Evolutionary conservation across 2,113 vertebrate genomes (phyloP).

Genomic region (Rhea pennata): DNA sequence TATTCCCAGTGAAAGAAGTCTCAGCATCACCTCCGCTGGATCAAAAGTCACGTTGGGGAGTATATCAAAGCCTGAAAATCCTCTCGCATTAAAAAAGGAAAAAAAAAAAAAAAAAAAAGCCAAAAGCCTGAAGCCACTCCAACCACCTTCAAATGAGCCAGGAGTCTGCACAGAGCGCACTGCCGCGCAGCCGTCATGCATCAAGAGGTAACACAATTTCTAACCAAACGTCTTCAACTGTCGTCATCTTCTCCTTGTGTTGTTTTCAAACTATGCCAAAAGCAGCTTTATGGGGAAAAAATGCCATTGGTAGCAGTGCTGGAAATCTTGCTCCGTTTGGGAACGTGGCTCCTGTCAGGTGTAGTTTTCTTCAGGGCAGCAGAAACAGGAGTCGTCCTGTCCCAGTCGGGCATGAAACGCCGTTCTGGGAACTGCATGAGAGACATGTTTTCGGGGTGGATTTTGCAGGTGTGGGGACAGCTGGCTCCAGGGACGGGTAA

Average conservation of each 20-base stretch:
- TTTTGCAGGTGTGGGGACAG: background rate
- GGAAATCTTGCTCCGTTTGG: background rate
- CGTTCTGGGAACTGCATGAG: background rate
- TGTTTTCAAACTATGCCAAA: conserved; percentile 34
- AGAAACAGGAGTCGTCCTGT: background rate
- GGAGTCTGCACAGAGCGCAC: background rate
- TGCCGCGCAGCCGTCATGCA: background rate
- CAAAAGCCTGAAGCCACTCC: conserved; percentile 58
- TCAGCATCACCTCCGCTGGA: conserved; percentile 41
- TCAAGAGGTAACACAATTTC: background rate
- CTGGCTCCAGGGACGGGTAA: background rate
- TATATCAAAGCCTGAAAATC: conserved; percentile 62
- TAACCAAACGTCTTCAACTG: conserved; percentile 19
- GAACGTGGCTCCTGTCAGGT: background rate
- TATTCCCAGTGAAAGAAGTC: conserved; percentile 56
- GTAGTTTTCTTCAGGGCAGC: background rate
- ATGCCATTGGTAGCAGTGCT: background rate
- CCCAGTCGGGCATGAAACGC: background rate
- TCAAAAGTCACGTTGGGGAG: conserved; percentile 56
- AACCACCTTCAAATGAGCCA: background rate
- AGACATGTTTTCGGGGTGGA: background rate
- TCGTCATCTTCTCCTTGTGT: background rate
- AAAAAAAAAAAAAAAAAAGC: conserved; percentile 31
- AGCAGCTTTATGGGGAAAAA: background rate
- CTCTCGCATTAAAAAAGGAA: background rate